Base-by-base conservation (phyloP, 2,113 vertebrate genomes). In the Sinocyclocheilus grahami region DNA sequence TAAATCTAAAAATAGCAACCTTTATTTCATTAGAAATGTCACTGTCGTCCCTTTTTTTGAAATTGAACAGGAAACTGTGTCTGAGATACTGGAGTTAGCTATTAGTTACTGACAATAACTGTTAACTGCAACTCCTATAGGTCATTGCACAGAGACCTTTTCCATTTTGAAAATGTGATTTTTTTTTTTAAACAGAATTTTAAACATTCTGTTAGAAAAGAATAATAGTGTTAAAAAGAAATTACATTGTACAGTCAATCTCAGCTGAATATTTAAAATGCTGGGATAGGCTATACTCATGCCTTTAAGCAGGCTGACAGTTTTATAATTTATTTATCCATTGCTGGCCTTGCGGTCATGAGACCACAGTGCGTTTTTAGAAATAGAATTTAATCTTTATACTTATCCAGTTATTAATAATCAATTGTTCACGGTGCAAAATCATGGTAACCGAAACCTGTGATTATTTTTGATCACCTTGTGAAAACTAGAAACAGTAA, bases 401-500 rank as follows among this genome's bases (percentile, higher is more conserved):
- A 48, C 22, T 24, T 14, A n/a, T 74, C 20, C 4, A 6, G 8
- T 42, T 22, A 22, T 2, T 3, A 74, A 46, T 10, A 3, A 74
- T 22, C 10, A 74, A 5, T 13, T 24, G 3, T n/a, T 14, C 11
- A 46, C 11, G 11, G 24, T 69, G 27, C 27, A 30, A 33, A 69
- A 30, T 30, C 27, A 69, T 69, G 18, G 33, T 3, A 72, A 22
- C 33, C 9, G 16, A 71, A 71, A 30, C 16, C 2, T 37, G 71
- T 46, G 9, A 13, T 74, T 46, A n/a, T 74, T 42, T 39, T 42
- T 42, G 1, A 46, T 42, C 4, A 42, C 18, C 33, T 22, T 74
- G 33, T 74, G 37, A 42, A 83, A 53, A 86, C 78, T 85, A 93
- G 90, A 93, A 90, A 83, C n/a, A 95, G 93, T 93, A 92, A 82